Base-by-base conservation (phyloP, 2,888 invertebrate genomes). In the Drosophila lutescens region DNA sequence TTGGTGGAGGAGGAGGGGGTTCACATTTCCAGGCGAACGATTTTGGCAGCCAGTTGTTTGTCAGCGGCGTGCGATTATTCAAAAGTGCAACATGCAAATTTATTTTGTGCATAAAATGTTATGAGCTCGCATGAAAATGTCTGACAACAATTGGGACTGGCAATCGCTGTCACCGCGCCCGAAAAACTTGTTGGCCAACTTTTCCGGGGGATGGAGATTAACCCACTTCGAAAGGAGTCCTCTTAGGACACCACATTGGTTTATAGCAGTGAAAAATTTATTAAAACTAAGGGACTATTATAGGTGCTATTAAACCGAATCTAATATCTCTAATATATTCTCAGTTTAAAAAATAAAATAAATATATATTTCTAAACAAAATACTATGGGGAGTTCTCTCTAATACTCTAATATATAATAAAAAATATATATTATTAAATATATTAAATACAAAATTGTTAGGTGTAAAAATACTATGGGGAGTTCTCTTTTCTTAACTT, bases 31-130 rank as follows among this genome's bases (percentile, higher is more conserved):
- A 79, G 60, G 69, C 86, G 84, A 86, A 57, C 87, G 71, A 84
- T 50, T 66, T 86, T 86, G 86, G 85, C 82, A 88, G 74, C 79
- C 76, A 78, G 89, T 87, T 85, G 79, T 79, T 89, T 89, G 84
- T 85, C 89, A 81, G 75, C 86, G 79, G 72, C 77, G 68, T 70
- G 79, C 89, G 88, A 85, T 85, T 85, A 85, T 85, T 85, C 84
- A 85, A 85, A 85, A 83, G 83, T 85, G 84, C 84, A 85, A 85
- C 89, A 87, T 85, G 89, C 89, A 88, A 85, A 85, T 85, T 85
- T 85, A 85, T 89, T 87, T 89, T 69, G 74, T 74, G 74, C 84
- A 85, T 85, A 85, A 85, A 87, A 87, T 85, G 86, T 85, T 85
- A 85, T 85, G 88, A 87, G 83, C 83, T 87, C 86, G 73, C 86